Conservation (phyloP, 2,797 vertebrate species). For the Mareca strepera region DNA sequence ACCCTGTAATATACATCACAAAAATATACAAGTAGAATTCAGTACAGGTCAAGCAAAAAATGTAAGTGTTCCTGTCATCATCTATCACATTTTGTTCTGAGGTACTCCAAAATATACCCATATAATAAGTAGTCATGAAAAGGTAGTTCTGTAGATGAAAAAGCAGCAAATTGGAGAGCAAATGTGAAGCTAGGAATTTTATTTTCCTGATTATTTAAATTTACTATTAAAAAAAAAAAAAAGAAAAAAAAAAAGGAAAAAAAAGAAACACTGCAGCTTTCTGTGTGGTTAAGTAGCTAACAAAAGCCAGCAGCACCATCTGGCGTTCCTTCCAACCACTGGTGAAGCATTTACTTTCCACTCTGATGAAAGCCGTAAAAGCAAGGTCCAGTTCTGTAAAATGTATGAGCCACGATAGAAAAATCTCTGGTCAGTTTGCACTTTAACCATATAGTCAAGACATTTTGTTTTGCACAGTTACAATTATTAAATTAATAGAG, state of each 20-base stretch:
- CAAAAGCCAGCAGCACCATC: slow-evolving; percentile 70
- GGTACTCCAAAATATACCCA: background rate
- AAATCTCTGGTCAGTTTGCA: background rate
- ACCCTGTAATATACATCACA: background rate
- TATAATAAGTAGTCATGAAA: background rate
- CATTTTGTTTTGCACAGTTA: background rate
- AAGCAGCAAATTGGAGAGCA: background rate
- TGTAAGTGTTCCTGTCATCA: background rate
- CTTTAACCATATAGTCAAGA: background rate
- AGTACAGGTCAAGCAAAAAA: background rate
- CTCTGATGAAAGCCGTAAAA: background rate
- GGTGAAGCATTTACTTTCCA: background rate
- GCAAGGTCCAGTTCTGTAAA: background rate
- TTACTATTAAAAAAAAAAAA: background rate
- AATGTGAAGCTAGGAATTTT: background rate
- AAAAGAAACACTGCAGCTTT: background rate
- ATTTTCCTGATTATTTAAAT: slow-evolving; percentile 28
- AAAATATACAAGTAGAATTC: background rate
- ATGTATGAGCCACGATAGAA: background rate
- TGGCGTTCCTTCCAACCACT: slow-evolving; percentile 45
- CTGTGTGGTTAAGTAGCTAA: background rate
- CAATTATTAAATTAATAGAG: background rate
- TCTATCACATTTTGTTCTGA: background rate
- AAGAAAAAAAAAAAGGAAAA: background rate
- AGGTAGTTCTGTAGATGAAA: background rate